Evolutionary conservation across 2,797 vertebrate species (phyloP).

Genomic region (Tangara arthus): DNA sequence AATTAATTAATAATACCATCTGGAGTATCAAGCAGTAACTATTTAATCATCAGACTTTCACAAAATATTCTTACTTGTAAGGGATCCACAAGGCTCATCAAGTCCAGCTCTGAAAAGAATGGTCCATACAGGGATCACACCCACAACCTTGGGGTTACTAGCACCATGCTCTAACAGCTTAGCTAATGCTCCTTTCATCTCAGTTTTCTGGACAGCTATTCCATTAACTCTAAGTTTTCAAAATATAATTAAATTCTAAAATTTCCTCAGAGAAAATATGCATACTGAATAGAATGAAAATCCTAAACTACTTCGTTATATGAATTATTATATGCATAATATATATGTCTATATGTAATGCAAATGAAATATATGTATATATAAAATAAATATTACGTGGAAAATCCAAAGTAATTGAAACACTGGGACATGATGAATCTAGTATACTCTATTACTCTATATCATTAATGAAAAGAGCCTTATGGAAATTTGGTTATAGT

Average conservation of each 20-base stretch:
- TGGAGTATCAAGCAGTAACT: not conserved
- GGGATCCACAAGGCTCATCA: not conserved
- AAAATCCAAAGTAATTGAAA: not conserved
- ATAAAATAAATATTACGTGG: not conserved
- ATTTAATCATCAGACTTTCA: not conserved
- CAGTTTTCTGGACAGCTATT: not conserved
- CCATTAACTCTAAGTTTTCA: not conserved
- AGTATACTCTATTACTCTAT: not conserved
- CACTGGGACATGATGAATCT: not conserved
- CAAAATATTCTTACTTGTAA: not conserved
- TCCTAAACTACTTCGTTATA: not conserved
- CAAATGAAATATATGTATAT: not conserved
- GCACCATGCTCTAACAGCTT: not conserved
- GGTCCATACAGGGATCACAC: not conserved
- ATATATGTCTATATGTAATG: not conserved
- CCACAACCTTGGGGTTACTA: not conserved
- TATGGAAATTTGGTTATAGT: not conserved
- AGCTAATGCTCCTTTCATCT: not conserved
- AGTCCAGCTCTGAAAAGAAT: not conserved
- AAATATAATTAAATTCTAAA: not conserved
- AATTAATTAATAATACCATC: constrained; percentile 29
- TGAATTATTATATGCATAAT: not conserved
- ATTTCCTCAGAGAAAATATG: not conserved
- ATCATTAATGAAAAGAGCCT: not conserved
- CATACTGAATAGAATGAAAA: not conserved